Conservation (phyloP, 2,888 invertebrate genomes). For the Mallateleia sp. region DNA sequence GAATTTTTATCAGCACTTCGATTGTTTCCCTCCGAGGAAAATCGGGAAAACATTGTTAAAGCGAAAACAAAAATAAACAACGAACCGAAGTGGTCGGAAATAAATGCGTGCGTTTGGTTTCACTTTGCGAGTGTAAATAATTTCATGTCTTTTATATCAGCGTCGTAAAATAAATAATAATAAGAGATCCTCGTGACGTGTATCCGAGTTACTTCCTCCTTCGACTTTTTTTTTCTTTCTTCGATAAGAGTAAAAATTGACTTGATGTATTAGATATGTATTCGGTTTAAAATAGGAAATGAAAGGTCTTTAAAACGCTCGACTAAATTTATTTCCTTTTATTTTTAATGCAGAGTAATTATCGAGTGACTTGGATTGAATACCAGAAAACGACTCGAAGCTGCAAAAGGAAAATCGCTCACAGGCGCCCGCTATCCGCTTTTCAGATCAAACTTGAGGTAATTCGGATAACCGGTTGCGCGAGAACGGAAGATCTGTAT, state of each 20-base stretch:
- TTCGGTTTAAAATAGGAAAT: slow-evolving; percentile 45
- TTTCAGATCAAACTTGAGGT: no score
- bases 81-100: neutral
- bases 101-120: slow-evolving; percentile 4
- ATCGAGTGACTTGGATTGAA: no score
- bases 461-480: no score
- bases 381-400: no score
- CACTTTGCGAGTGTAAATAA: slow-evolving; percentile 13
- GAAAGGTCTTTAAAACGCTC: slow-evolving; percentile 31
- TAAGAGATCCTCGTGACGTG: neutral
- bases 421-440: no score
- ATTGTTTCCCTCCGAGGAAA: neutral
- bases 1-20: slow-evolving; percentile 19
- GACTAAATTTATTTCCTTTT: slow-evolving; percentile 44
- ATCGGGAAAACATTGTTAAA: neutral
- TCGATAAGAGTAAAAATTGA: slow-evolving; percentile 20
- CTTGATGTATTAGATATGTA: slow-evolving; percentile 45
- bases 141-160: slow-evolving; percentile 17
- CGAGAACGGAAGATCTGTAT: no score
- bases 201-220: slow-evolving; percentile 41
- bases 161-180: slow-evolving; percentile 21
- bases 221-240: neutral
- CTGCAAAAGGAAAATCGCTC: no score
- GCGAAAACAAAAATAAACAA: neutral
- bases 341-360: no score